These are phyloP conservation scores for Agrilus planipennis DNA, from an alignment of 1,140 invertebrate species.

Conservation along the genomic window DNA sequence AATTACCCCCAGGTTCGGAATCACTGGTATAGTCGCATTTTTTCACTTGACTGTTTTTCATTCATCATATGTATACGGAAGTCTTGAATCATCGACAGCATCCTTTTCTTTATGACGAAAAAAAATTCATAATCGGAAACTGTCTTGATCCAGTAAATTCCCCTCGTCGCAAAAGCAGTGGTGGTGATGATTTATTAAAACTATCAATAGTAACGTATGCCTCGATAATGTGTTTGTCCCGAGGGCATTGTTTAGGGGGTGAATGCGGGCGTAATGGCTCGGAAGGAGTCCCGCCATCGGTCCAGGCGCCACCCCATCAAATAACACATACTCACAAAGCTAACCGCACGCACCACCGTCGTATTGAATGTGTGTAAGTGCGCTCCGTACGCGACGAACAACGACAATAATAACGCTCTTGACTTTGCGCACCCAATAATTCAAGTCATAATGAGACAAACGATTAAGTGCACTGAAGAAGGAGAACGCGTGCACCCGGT, in stretches of 20 bases:
- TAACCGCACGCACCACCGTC: too few species aligned
- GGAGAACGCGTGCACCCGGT: too few species aligned
- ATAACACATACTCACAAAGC: constrained; percentile 8
- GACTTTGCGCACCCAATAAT: constrained; percentile 7
- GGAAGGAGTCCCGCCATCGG: constrained; percentile 6
- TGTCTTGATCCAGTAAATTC: not conserved
- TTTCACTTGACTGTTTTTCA: too few species aligned
- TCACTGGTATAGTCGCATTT: too few species aligned
- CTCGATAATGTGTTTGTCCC: not conserved
- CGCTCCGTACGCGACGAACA: too few species aligned
- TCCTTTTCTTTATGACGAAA: not conserved
- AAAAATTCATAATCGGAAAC: not conserved
- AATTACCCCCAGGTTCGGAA: too few species aligned
- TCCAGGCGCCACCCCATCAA: constrained; percentile 6
- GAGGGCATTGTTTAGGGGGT: constrained; percentile 4
- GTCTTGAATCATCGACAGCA: too few species aligned
- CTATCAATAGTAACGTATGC: constrained; percentile 6
- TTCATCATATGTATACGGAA: not conserved
- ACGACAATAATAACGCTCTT: too few species aligned
- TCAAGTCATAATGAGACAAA: constrained; percentile 8
- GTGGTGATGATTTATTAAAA: constrained; percentile 8
- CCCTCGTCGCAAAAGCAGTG: too few species aligned
- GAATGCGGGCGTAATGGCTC: constrained; percentile 8
- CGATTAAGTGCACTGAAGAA: constrained; percentile 8
- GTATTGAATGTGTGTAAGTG: too few species aligned